Base-by-base conservation (phyloP, 2,113 vertebrate genomes). In the Pardalotus punctatus region DNA sequence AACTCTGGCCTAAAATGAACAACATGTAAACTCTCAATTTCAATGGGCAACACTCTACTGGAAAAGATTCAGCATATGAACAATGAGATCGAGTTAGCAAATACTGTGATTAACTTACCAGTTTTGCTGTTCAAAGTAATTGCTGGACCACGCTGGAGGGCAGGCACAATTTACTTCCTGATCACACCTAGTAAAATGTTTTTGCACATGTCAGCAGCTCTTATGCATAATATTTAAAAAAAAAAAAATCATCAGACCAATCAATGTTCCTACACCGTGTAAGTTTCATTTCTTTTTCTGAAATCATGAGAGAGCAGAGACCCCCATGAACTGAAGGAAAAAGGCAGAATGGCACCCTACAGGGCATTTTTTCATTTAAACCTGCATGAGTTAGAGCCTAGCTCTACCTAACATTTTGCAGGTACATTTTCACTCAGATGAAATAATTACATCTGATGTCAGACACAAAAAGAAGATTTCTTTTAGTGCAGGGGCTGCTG, bases 121-220 rank as follows among this genome's bases (percentile, higher is more conserved):
- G 35, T 97, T 96, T 95, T 97, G 60, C 88, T 93, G 51, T 95
- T 95, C 93, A 57, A 92, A 79, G 85, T 96, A 98, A 97, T 97
- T 97, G 92, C 80, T 96, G 86, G 28, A 88, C 58, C 70, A 58
- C 87, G 83, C 74, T 95, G 62, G 84, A 96, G 80, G 92, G 94
- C 90, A 97, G 91, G 67, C 73, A 91, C 79, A 96, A 96, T 97
- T 97, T 96, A 86, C 80, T 96, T 96, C 79, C 87, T 82, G 86
- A 95, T 97, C 94, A 96, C 56, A 97, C 76, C 61, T 92, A 92
- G 93, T 80, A 96, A 93, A 92, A 95, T 94, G 25, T 50, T 96
- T 97, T 93, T 95, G 90, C 87, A 87, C 51, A 72, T 78, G 64
- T 95, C 94, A 94, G 95, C 82, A 95, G 53, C 79, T 96, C 73